These are phyloP conservation scores for Piscicola geometra DNA, from an alignment of 2,888 invertebrate species.

Conservation along the genomic window DNA sequence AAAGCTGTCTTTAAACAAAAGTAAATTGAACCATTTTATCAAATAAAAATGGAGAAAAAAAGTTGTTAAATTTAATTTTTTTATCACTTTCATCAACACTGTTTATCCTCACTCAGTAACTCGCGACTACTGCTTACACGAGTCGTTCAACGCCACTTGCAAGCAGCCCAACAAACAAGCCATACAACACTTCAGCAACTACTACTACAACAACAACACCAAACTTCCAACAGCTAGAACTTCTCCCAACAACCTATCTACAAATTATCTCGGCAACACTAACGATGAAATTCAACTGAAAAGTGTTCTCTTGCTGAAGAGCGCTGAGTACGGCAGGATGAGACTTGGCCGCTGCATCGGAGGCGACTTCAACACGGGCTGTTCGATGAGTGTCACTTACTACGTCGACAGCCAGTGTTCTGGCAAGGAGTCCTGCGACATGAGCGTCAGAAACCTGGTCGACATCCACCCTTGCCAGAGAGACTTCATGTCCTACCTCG, in stretches of 20 bases:
- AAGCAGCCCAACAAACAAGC: neutral
- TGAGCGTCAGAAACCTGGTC: slow-evolving; percentile 35
- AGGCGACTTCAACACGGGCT: slow-evolving; percentile 35
- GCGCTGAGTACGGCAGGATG: slow-evolving; percentile 33
- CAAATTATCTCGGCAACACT: no score
- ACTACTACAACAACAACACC: slow-evolving; percentile 14
- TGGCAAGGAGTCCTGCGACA: slow-evolving; percentile 32
- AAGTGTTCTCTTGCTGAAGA: slow-evolving; percentile 26
- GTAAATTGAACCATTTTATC: no score
- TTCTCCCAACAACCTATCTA: neutral
- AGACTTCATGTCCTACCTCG: slow-evolving; percentile 38
- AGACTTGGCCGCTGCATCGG: slow-evolving; percentile 28
- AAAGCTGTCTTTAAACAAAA: no score
- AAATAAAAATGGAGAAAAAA: no score
- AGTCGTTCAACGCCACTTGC: slow-evolving; percentile 37
- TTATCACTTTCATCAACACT: no score
- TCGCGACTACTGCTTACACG: slow-evolving; percentile 34
- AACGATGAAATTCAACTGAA: neutral
- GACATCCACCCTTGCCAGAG: slow-evolving; percentile 37
- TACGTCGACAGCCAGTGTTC: slow-evolving; percentile 37
- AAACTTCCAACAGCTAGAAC: neutral
- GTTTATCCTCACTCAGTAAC: slow-evolving; percentile 21
- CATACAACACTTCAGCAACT: neutral
- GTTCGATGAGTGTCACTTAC: slow-evolving; percentile 34
- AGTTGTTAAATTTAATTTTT: neutral